phyloP scores from a whole-genome alignment of 2,113 vertebrate genomes.

The Mormoops blainvillei region DNA sequence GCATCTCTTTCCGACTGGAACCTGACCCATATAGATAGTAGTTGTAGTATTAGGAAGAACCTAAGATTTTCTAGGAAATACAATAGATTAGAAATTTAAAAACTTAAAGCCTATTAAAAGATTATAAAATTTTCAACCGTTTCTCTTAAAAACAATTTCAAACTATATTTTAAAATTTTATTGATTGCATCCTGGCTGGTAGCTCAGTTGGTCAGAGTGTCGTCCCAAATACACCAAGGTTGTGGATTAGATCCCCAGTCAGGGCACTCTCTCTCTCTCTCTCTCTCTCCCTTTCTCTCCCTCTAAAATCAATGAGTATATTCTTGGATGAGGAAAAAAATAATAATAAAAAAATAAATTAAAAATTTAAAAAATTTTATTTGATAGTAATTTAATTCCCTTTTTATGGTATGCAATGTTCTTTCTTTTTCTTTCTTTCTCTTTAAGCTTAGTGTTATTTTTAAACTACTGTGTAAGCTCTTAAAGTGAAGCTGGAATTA shows the following conservation, averaged over 20 bases:
- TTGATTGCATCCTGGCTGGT: not conserved
- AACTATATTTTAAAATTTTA: not conserved
- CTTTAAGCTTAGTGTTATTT: not conserved
- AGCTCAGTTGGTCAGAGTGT: too few relatives aligned
- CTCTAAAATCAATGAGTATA: too few relatives aligned
- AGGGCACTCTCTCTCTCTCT: too few relatives aligned
- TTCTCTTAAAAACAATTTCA: conserved; percentile 17
- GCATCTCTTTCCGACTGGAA: not conserved
- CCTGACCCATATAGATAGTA: not conserved
- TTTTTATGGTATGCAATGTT: conserved; percentile 3
- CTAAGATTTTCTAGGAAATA: not conserved
- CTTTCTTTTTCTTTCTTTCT: not conserved
- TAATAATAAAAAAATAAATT: too few relatives aligned
- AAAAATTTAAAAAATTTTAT: not conserved
- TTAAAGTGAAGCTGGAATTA: conserved; percentile 22
- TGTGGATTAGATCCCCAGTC: too few relatives aligned
- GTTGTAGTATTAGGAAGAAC: not conserved
- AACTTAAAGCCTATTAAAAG: conserved; percentile 24
- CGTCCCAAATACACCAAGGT: too few relatives aligned
- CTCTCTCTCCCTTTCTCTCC: too few relatives aligned
- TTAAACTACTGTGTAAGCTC: not conserved
- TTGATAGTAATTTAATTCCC: not conserved
- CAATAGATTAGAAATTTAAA: not conserved
- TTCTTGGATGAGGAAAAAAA: too few relatives aligned
- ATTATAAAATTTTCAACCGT: not conserved